phyloP scores from a whole-genome alignment of 2,113 vertebrate species.

The Rynchops niger region DNA sequence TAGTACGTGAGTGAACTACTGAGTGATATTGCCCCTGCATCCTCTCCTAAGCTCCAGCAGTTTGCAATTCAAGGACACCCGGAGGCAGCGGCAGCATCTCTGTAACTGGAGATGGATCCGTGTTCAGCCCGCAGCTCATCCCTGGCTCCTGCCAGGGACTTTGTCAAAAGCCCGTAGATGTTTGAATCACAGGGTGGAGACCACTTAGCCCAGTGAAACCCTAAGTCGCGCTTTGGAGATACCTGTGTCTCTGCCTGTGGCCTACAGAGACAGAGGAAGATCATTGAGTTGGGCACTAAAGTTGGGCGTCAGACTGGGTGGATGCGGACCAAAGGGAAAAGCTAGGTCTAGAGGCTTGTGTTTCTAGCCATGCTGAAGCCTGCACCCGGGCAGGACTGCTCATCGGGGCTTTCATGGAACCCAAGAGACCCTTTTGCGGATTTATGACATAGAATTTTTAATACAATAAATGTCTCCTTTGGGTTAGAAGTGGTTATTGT shows the following conservation, averaged over 20 bases:
- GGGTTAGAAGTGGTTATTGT: neutral
- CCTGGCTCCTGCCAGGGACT: accelerated
- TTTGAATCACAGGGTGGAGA: neutral
- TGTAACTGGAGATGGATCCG: neutral
- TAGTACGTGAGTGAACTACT: neutral
- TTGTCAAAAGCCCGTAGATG: neutral
- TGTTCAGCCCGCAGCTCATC: neutral
- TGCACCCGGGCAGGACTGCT: neutral
- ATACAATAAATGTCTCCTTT: neutral
- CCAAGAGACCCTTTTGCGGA: neutral
- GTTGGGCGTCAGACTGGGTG: neutral
- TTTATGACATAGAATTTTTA: neutral
- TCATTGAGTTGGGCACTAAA: neutral
- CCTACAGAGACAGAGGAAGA: neutral
- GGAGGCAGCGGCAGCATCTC: neutral
- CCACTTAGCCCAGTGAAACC: neutral
- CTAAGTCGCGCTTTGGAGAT: neutral
- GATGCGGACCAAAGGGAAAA: neutral
- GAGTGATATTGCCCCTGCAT: neutral
- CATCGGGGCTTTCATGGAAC: accelerated
- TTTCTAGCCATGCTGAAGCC: neutral
- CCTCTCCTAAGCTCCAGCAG: neutral
- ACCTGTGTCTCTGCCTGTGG: neutral
- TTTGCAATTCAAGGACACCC: neutral
- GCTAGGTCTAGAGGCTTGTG: neutral